Base-by-base conservation (phyloP, 2,797 vertebrate species). In the Enteromius viviparus region DNA sequence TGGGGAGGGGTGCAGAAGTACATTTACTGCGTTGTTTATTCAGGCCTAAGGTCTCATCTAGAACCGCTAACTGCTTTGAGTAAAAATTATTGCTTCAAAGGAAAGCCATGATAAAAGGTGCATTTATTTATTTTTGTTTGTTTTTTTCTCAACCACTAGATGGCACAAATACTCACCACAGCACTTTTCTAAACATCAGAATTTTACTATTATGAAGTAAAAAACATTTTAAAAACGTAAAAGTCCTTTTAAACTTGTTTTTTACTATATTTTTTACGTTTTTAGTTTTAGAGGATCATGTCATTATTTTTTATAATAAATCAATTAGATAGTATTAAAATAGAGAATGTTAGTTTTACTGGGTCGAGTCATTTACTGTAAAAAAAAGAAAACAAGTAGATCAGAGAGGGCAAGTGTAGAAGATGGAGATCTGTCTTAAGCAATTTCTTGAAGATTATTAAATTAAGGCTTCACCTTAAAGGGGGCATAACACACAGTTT, bases 21-120 rank as follows among this genome's bases (percentile, higher is more conserved):
- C 87, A 87, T 91, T 89, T 83, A 79, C 55, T 70, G 51, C 26
- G 74, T 40, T 92, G 91, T 93, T 92, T 94, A 89, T 93, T 92
- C 93, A 88, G 89, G 85, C 87, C 86, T 76, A 65, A 84, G 65
- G 81, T 83, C 79, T 87, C 83, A 82, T 87, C 89, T 91, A 89
- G 88, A 92, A 87, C 84, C 90, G 83, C 85, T 90, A 89, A 91
- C 91, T 91, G 89, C 86, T 91, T 85, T 29, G 6, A 17, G 14
- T 7, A n/a, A n/a, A 6, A 64, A 32, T 14, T 32, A 29, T 29
- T 62, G 58, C 12, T 15, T 62, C 14, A 15, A 55, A n/a, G 53
- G 3, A 58, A 58, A 10, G 3, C 53, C 21, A 23, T 2, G 10
- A 58, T 23, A 23, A 29, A 29, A 29, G 2, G 12, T 32, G 26